A percentile compares a stretch with the other conserved stretches of the same genome.
These are phyloP conservation scores for Carollia perspicillata DNA, from an alignment of 2,113 vertebrate genomes.

Conservation along the genomic window DNA sequence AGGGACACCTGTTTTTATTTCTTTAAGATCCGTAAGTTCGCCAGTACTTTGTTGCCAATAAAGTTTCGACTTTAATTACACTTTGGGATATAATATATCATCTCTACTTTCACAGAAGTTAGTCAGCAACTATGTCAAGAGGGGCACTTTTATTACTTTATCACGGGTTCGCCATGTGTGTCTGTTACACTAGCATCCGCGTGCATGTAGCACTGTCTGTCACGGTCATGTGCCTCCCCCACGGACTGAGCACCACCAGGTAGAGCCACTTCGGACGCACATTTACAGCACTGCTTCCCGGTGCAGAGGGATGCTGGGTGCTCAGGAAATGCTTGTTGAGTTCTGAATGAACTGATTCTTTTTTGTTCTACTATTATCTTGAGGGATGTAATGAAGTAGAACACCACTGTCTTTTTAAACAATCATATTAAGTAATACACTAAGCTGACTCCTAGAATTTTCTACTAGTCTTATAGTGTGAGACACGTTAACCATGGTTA, in stretches of 20 bases:
- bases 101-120: not conserved
- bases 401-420: not conserved
- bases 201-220: not conserved
- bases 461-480: not conserved
- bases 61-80: not conserved
- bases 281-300: not conserved
- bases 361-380: not conserved
- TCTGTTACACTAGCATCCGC: not conserved
- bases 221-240: not conserved
- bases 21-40: slow-evolving; percentile 89
- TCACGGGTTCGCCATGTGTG: not conserved
- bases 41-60: not conserved
- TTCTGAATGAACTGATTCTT: not conserved
- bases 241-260: not conserved
- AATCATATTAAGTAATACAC: not conserved
- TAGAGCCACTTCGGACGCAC: not conserved
- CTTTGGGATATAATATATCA: not conserved
- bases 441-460: not conserved
- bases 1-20: slow-evolving; percentile 91
- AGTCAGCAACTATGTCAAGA: not conserved
- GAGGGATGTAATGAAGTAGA: not conserved
- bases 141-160: not conserved
- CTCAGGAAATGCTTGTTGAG: not conserved
- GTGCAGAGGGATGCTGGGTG: not conserved
- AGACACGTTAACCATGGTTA: not conserved